Evolutionary conservation across 2,888 invertebrate species (phyloP).

Genomic region (Tiliacea citrago): DNA sequence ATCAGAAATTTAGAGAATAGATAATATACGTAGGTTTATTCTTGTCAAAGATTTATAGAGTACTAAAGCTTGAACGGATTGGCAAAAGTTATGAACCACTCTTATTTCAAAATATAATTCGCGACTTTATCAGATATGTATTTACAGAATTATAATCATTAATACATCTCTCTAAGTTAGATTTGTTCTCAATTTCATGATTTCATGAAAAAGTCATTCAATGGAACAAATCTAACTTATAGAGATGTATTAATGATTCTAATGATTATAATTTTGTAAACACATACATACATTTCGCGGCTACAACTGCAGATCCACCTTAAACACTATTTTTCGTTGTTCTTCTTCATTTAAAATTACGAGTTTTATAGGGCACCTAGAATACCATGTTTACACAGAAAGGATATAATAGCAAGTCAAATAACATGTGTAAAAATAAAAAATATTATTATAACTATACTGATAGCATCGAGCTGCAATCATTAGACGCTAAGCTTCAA

Average conservation of each 20-base stretch:
- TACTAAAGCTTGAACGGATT: slow-evolving; percentile 15
- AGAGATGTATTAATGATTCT: too few relatives aligned
- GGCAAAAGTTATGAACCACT: slow-evolving; percentile 16
- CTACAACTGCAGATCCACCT: too few relatives aligned
- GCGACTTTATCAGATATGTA: too few relatives aligned
- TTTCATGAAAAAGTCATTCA: too few relatives aligned
- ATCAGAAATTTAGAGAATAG: slow-evolving; percentile 25
- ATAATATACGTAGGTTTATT: not conserved
- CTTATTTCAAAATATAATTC: too few relatives aligned
- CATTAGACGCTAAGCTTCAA: not conserved
- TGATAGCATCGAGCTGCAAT: not conserved
- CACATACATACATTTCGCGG: too few relatives aligned
- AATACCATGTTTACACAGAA: not conserved
- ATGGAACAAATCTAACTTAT: too few relatives aligned
- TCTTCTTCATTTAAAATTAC: too few relatives aligned
- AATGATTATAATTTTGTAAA: too few relatives aligned
- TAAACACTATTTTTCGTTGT: not conserved
- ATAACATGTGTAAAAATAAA: not conserved
- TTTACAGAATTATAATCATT: too few relatives aligned
- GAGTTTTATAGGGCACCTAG: not conserved
- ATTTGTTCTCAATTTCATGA: too few relatives aligned
- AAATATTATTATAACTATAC: not conserved
- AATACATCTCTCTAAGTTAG: too few relatives aligned
- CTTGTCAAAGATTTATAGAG: slow-evolving; percentile 22
- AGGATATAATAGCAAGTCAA: not conserved